Base-by-base conservation (phyloP, 2,888 invertebrate species). In the Panzeria rudis region DNA sequence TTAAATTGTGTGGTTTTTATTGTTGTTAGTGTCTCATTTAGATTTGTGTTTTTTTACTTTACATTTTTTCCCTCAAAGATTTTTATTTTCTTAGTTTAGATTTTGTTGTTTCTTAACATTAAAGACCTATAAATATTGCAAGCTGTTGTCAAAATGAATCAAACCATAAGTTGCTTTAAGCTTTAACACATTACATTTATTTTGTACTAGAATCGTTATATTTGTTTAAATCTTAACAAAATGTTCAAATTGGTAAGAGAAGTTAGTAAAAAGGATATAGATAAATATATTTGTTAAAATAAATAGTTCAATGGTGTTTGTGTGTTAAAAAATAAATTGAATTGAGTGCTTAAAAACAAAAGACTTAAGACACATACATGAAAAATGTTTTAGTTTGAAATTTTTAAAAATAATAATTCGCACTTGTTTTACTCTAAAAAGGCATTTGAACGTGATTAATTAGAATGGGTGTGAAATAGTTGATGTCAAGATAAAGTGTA, bases 181-280 rank as follows among this genome's bases (percentile, higher is more conserved):
- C 89, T 88, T 89, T 81, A 76, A 82, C 80, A 84, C 89, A 78
- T 62, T 61, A 88, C 89, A 86, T 87, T 88, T 86, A 86, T 87
- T 8, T 86, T 88, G 89, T 89, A 88, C 87, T 86, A 87, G 83
- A 87, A 87, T 87, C 83, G 83, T 76, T 38, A n/a, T 44, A n/a
- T 8, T 64, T 8, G 41, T 9, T 41, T 29, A 17, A 52, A 80
- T 17, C n/a, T 52, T 64, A 69, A 52, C 87, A 87, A 89, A 77
- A 93, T 93, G 93, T 93, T 91, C 90, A 93, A 93, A 91, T 90
- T 93, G 93, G 93, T 93, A 93, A 90, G 91, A 87, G 86, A 61
- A 17, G 17, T 0, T 1, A 7, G 9, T 11, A n/a, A 13, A 13
- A 73, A 64, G 61, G 52, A 61, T 59, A 29, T 25, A 23, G 38